Percentiles rank a stretch among this genome's conserved stretches.
Evolutionary conservation across 2,888 invertebrate species (phyloP).

Genomic region (Ectemnius lituratus): DNA sequence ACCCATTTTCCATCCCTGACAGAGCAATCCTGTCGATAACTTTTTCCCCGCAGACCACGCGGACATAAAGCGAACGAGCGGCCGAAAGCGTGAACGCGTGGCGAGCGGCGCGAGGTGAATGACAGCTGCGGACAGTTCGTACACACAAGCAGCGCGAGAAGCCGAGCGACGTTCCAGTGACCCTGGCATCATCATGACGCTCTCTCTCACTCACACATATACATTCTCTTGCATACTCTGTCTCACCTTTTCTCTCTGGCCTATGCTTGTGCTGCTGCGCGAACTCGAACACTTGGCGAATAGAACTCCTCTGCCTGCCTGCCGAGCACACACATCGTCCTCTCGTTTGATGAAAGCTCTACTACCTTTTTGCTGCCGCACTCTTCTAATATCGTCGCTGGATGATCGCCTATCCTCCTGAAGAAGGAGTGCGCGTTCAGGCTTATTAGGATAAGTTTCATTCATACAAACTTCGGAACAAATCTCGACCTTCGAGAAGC

Average conservation of each 20-base stretch:
- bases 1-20: conserved; percentile 24
- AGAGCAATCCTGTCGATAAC: conserved; percentile 23
- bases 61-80: conserved; percentile 25
- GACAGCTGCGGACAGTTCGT: conserved; percentile 65
- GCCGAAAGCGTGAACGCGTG: conserved; percentile 36
- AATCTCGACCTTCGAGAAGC: conserved; percentile 68
- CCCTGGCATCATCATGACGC: conserved; percentile 54
- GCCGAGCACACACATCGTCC: no score
- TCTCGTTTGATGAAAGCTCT: conserved; percentile 43
- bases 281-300: not conserved
- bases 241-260: not conserved
- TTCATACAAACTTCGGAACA: conserved; percentile 70
- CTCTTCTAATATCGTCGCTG: no score
- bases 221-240: not conserved
- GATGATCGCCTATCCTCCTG: conserved; percentile 31
- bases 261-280: conserved; percentile 13
- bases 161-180: conserved; percentile 60
- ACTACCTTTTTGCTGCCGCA: conserved; percentile 8
- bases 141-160: conserved; percentile 46
- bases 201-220: not conserved
- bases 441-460: conserved; percentile 69
- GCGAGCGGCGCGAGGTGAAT: conserved; percentile 54
- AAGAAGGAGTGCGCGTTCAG: conserved; percentile 55
- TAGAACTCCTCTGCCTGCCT: not conserved
- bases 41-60: conserved; percentile 38